A percentile compares a stretch with the other conserved stretches of the same genome.
phyloP scores from a whole-genome alignment of 2,113 vertebrate genomes.

The Gavia stellata region DNA sequence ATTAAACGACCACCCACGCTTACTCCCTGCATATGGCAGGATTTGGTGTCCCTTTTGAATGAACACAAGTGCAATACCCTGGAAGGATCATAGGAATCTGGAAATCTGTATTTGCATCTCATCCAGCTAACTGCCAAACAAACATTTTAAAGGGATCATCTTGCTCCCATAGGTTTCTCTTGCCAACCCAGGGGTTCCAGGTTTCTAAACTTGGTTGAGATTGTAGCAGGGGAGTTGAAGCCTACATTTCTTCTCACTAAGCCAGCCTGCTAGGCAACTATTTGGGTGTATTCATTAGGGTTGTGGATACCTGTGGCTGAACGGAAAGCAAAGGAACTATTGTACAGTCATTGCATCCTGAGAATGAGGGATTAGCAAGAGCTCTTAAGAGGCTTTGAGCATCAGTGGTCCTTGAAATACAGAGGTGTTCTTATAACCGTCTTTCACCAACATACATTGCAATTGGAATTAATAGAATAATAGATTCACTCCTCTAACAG shows the following conservation, averaged over 20 bases:
- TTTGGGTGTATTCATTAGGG: background rate
- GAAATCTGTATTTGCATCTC: background rate
- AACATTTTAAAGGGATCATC: background rate
- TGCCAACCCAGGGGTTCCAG: background rate
- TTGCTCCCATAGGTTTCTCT: background rate
- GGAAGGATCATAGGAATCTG: background rate
- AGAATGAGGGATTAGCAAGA: background rate
- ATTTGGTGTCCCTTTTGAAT: background rate
- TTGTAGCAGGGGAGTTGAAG: background rate
- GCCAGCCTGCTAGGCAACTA: background rate
- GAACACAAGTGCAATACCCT: background rate
- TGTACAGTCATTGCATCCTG: background rate
- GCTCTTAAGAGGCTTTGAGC: background rate
- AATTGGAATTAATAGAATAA: background rate
- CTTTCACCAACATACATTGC: background rate
- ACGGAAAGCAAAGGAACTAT: background rate
- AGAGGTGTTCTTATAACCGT: background rate
- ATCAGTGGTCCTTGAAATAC: background rate
- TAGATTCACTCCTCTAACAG: background rate
- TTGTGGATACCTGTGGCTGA: background rate
- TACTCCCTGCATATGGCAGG: background rate
- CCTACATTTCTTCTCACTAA: background rate
- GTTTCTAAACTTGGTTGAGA: background rate
- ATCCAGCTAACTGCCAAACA: background rate
- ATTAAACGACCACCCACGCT: background rate